Conservation (phyloP, 2,797 vertebrate species). For the Kryptopterus vitreolus region DNA sequence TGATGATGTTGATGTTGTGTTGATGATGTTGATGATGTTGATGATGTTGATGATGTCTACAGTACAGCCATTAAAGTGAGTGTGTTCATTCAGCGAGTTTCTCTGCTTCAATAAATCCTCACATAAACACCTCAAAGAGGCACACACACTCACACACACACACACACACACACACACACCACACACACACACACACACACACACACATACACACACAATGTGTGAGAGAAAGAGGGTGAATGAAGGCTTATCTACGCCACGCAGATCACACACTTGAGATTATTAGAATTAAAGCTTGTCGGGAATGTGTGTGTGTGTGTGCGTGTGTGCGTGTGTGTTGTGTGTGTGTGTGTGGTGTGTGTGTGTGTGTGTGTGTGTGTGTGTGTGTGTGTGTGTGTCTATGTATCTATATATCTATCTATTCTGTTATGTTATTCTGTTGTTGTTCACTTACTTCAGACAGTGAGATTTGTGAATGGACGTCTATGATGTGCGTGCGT, state of each 20-base stretch:
- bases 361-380: not conserved
- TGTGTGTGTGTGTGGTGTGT: slow-evolving; percentile 7
- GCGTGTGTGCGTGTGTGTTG: slow-evolving; percentile 7
- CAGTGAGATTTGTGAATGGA: too few species aligned
- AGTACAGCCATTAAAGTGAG: not conserved
- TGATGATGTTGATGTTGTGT: not conserved
- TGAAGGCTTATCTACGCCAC: slow-evolving; percentile 26
- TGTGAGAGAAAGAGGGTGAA: slow-evolving; percentile 6
- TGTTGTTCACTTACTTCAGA: too few species aligned
- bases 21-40: not conserved
- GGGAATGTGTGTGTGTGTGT: not conserved
- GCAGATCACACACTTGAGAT: slow-evolving; percentile 45
- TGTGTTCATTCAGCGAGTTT: not conserved
- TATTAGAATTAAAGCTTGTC: slow-evolving; percentile 34
- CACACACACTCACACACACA: slow-evolving; percentile 15
- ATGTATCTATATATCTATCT: not conserved
- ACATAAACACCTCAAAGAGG: not conserved
- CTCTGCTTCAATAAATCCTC: slow-evolving; percentile 15
- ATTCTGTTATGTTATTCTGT: too few species aligned
- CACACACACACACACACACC: not conserved
- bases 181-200: slow-evolving; percentile 11
- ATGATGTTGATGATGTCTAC: not conserved
- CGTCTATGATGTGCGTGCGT: too few species aligned
- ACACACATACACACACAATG: not conserved
- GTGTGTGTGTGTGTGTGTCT: not conserved